Conservation (phyloP, 2,797 vertebrate genomes). For the Ceyx erithaca region DNA sequence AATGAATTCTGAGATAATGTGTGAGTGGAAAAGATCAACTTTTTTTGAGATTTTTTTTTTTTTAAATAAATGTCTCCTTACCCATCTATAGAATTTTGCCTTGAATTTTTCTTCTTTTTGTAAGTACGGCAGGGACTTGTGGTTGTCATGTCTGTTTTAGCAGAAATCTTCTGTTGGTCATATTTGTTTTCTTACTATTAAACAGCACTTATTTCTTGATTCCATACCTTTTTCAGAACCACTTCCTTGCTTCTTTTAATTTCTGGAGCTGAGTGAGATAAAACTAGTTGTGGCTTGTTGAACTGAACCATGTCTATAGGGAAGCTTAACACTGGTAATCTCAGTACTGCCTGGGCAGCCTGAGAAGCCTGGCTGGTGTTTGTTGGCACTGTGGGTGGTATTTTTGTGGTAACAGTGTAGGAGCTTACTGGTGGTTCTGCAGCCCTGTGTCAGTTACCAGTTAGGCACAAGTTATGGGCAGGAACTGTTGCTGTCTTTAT, state of each 20-base stretch:
- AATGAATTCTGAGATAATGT: not conserved
- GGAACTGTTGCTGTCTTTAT: not conserved
- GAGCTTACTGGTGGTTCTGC: not conserved
- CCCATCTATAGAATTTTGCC: not conserved
- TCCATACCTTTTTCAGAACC: not conserved
- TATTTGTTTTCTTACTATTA: not conserved
- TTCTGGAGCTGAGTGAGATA: not conserved
- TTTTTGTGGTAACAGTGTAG: not conserved
- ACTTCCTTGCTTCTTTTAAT: not conserved
- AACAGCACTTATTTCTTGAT: not conserved
- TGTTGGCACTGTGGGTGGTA: not conserved
- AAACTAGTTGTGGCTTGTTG: not conserved
- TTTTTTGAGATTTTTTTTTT: not conserved
- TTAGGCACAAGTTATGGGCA: not conserved
- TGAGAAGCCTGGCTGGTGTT: not conserved
- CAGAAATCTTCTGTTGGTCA: not conserved
- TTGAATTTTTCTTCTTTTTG: not conserved
- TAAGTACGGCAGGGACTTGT: not conserved
- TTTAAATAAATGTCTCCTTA: not conserved
- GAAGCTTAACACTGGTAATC: not conserved
- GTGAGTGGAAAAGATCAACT: not conserved
- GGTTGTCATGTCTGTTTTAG: not conserved
- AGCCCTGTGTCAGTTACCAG: not conserved
- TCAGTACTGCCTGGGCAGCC: not conserved
- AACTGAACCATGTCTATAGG: not conserved